Evolutionary conservation across 1,140 invertebrate genomes (phyloP).

Genomic region (Tetramorium parvispinum): DNA sequence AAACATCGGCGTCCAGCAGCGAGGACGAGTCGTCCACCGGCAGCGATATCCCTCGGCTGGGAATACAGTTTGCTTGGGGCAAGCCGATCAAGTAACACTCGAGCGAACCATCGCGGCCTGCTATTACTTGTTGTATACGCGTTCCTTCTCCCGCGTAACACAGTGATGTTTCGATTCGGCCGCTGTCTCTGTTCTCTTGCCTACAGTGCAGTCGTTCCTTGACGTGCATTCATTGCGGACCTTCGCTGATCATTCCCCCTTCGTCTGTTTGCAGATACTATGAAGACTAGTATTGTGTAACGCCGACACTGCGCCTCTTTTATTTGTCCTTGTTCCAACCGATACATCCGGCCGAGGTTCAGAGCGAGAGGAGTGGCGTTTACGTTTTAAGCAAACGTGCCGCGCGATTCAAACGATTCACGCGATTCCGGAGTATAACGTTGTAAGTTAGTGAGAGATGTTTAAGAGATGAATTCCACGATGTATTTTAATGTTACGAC

Average conservation of each 20-base stretch:
- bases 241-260: slow-evolving; percentile 47
- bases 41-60: slow-evolving; percentile 81
- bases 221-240: slow-evolving; percentile 25
- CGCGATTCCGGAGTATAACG: slow-evolving; percentile 36
- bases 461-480: slow-evolving; percentile 52
- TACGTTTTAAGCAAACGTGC: slow-evolving; percentile 8
- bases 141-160: slow-evolving; percentile 30
- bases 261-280: slow-evolving; percentile 4
- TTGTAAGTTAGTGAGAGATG: slow-evolving; percentile 47
- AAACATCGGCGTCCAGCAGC: slow-evolving; percentile 83
- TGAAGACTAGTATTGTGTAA: slow-evolving; percentile 15
- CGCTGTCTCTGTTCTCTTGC: slow-evolving; percentile 37
- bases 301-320: background rate
- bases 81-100: slow-evolving; percentile 75
- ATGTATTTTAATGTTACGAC: slow-evolving; percentile 58
- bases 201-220: background rate
- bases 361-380: slow-evolving; percentile 1
- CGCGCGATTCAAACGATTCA: slow-evolving; percentile 42
- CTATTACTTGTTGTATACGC: background rate
- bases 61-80: slow-evolving; percentile 77
- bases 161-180: slow-evolving; percentile 21
- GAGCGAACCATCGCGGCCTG: slow-evolving; percentile 9
- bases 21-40: slow-evolving; percentile 84
- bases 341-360: background rate
- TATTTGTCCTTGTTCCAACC: background rate